A percentile compares a stretch with the other conserved stretches of the same genome.
Conservation (phyloP, 1,140 invertebrate genomes). For the Tetragnatha versicolor region DNA sequence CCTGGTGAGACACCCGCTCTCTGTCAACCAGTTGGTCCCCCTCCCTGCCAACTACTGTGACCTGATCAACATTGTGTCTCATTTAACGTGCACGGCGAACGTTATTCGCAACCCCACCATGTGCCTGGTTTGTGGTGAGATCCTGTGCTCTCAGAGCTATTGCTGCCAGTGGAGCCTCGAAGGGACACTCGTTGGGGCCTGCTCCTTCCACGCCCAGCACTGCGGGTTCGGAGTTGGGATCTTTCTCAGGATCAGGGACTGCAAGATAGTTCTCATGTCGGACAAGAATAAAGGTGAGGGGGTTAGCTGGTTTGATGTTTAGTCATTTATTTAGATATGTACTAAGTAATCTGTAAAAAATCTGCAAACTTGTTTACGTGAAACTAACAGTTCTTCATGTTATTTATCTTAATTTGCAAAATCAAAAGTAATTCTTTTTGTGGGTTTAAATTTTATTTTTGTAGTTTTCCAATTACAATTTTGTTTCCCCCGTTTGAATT, state of each 20-base stretch:
- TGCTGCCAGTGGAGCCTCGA: conserved; percentile 92
- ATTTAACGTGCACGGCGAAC: conserved; percentile 85
- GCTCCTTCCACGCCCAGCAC: conserved; percentile 84
- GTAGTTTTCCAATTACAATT: too few species aligned
- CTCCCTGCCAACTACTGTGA: conserved; percentile 94
- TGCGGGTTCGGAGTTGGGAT: conserved; percentile 92
- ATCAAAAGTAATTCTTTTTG: too few species aligned
- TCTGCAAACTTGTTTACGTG: too few species aligned
- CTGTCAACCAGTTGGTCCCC: conserved; percentile 73
- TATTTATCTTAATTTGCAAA: too few species aligned
- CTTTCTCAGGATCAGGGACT: conserved; percentile 93
- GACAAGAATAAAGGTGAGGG: conserved; percentile 68
- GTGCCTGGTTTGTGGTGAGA: conserved; percentile 93
- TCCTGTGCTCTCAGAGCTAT: conserved; percentile 93
- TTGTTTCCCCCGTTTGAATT: too few species aligned
- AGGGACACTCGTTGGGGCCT: conserved; percentile 83
- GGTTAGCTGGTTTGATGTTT: too few species aligned
- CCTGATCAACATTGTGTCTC: conserved; percentile 91
- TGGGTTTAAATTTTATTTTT: too few species aligned
- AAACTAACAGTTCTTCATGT: too few species aligned
- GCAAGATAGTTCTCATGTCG: conserved; percentile 78
- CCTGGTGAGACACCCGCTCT: conserved; percentile 62
- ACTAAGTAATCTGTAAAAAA: too few species aligned
- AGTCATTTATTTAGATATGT: too few species aligned
- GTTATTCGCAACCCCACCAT: conserved; percentile 94